These are phyloP conservation scores for Hydra vulgaris DNA, from an alignment of 30 jellyfish, hydroid and myxozoan genomes.

Conservation along the genomic window DNA sequence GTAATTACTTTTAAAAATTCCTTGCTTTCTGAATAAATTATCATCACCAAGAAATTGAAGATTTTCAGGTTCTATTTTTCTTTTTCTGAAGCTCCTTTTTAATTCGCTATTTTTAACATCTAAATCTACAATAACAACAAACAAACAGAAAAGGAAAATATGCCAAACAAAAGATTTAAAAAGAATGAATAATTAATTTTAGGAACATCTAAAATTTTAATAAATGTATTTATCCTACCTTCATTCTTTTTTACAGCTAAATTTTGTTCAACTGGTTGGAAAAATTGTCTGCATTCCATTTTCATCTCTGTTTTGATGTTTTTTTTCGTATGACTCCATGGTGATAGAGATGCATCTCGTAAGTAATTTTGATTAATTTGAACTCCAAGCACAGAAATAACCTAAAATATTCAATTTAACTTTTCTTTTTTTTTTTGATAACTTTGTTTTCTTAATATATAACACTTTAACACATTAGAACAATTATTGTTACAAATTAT, in stretches of 20 bases:
- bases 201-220: background rate
- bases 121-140: background rate
- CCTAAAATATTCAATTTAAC: too few species aligned
- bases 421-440: too few species aligned
- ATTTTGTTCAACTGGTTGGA: background rate
- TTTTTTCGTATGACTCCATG: constrained; percentile 10
- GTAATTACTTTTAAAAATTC: too few species aligned
- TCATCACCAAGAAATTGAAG: background rate
- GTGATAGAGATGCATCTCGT: background rate
- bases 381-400: constrained; percentile 4
- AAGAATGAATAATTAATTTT: too few species aligned
- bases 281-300: constrained; percentile 7
- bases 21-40: background rate
- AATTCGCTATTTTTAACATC: background rate
- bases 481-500: too few species aligned
- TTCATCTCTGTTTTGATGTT: background rate
- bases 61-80: background rate
- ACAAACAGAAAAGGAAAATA: background rate
- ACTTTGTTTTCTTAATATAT: too few species aligned
- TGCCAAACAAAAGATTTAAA: too few species aligned
- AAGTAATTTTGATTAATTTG: constrained; percentile 3
- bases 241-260: too few species aligned
- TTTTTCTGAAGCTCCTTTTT: background rate
- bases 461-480: too few species aligned
- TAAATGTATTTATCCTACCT: too few species aligned